A percentile compares a stretch with the other conserved stretches of the same genome.
Evolutionary conservation across 2,888 invertebrate species (phyloP).

Genomic region (Pseudoips prasinana): DNA sequence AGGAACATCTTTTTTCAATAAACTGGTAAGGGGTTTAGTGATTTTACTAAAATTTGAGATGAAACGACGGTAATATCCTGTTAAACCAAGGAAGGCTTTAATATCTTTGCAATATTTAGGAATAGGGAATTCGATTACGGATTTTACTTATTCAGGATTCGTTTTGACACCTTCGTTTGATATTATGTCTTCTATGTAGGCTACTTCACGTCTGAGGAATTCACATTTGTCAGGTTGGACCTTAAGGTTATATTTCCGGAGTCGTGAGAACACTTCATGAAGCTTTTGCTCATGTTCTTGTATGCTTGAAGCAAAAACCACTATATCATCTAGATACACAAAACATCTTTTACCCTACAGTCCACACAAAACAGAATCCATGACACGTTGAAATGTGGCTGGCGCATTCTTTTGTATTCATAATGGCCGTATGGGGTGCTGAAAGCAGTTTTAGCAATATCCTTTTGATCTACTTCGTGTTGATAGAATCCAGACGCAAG

Average conservation of each 20-base stretch:
- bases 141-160: constrained; percentile 21
- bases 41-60: constrained; percentile 10
- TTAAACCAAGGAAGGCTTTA: constrained; percentile 8
- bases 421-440: constrained; percentile 7
- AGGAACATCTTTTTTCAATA: constrained; percentile 9
- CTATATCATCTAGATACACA: constrained; percentile 9
- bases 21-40: constrained; percentile 7
- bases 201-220: constrained; percentile 43
- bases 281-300: constrained; percentile 39
- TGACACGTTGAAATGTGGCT: constrained; percentile 9
- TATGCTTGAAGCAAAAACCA: constrained; percentile 28
- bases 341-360: constrained; percentile 9
- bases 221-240: constrained; percentile 46
- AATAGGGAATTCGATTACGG: constrained; percentile 6
- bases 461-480: constrained; percentile 2
- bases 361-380: constrained; percentile 5
- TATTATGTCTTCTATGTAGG: constrained; percentile 49
- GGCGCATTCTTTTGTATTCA: constrained; percentile 8
- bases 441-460: constrained; percentile 8
- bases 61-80: constrained; percentile 8
- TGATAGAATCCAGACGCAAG: constrained; percentile 5
- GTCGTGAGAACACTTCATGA: constrained; percentile 30
- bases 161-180: constrained; percentile 45
- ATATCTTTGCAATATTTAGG: constrained; percentile 14
- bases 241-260: constrained; percentile 31